Evolutionary conservation across 2,113 vertebrate genomes (phyloP), one percentile per base, ranked within the genome.

Genomic region (Gobio gobio): DNA sequence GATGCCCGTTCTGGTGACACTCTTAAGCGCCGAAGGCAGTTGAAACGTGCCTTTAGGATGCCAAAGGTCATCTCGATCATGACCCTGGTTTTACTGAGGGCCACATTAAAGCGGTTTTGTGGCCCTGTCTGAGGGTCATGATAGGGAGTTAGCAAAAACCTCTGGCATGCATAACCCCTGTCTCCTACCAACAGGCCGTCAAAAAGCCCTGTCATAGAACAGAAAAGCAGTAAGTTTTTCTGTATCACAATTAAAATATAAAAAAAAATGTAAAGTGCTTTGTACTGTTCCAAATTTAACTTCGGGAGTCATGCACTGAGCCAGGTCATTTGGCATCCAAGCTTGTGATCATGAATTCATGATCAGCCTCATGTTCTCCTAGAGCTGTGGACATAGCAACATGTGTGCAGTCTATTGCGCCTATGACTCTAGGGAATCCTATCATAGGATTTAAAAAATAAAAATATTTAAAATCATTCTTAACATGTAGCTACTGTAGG

Each of bases 281-380:
- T 68, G 64, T 36, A 36, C 2, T 68, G 29, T 68, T 1, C 29
- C 29, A 68, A 68, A 36, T 68, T 5, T 36, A 68, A 68, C 64
- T 68, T 68, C 3, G 14, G 36, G 64, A 68, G 14, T 68, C 29
- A 68, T 68, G 14, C 64, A 36, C 64, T 68, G 64, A 29, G 64
- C 29, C 64, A 13, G 64, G 64, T 14, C 29, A 68, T 18, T 68
- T 66, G n/a, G 26, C 63, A 66, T 66, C 63, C 63, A 66, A 66
- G 13, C 63, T 66, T 33, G 26, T 66, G 63, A 66, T 66, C 63
- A 66, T 66, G 10, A 26, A 66, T 33, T 66, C 63, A 66, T 66
- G 24, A 29, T 64, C 63, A 64, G 22, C 22, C 56, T n/a, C 56
- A n/a, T 59, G 56, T 22, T 59, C 56, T 58, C 20, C 56, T 3